A percentile compares a stretch with the other conserved stretches of the same genome.
Evolutionary conservation across 2,797 vertebrate genomes (phyloP).

Genomic region (Sebastes oblongus): DNA sequence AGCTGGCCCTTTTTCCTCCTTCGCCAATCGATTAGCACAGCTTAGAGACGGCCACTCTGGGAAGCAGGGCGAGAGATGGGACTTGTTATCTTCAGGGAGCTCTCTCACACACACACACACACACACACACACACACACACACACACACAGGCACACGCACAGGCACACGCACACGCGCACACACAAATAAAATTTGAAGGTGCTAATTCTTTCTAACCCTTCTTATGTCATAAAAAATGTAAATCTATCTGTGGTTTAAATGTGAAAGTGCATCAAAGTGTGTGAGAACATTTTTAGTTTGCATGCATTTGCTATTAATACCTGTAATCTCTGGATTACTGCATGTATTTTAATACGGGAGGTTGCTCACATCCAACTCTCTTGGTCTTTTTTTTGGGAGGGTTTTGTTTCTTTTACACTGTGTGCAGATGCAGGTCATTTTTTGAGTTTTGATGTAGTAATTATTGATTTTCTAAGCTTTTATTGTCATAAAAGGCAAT

Average conservation of each 20-base stretch:
- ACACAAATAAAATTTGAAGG: conserved; percentile 18
- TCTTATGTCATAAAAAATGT: not conserved
- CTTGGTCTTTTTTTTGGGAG: not conserved
- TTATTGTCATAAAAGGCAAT: not conserved
- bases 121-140: not conserved
- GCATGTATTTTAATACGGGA: conserved; percentile 10
- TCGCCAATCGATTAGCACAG: conserved; percentile 82
- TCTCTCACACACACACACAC: not conserved
- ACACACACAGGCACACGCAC: not conserved
- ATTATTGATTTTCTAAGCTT: not conserved
- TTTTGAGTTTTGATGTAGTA: not conserved
- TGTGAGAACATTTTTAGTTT: conserved; percentile 11
- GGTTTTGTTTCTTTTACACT: not conserved
- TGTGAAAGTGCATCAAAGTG: not conserved
- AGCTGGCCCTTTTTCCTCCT: conserved; percentile 79
- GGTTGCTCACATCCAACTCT: not conserved
- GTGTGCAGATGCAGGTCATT: not conserved
- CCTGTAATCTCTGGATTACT: conserved; percentile 40
- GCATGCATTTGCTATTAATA: conserved; percentile 22
- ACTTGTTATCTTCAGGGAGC: conserved; percentile 69
- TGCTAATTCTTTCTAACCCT: not conserved
- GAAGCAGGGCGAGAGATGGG: conserved; percentile 66
- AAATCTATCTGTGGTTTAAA: not conserved
- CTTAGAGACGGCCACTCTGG: conserved; percentile 72
- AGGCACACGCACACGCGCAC: not conserved